A percentile compares a stretch with the other conserved stretches of the same genome.
These are phyloP conservation scores for Edolisoma coerulescens DNA, from an alignment of 2,113 vertebrate species.

Conservation along the genomic window DNA sequence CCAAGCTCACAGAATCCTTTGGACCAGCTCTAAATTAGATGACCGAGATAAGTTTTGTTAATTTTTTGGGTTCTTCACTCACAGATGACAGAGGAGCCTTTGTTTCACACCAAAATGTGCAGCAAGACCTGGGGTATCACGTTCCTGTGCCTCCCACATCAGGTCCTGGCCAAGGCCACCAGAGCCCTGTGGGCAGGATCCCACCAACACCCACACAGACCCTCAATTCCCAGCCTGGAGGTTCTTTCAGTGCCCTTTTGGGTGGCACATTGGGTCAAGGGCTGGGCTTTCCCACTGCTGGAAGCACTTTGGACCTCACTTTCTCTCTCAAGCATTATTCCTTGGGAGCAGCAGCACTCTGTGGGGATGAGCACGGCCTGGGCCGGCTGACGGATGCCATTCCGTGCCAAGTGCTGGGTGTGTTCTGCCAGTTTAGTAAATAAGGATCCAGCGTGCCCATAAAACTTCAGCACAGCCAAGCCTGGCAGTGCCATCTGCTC, in stretches of 20 bases:
- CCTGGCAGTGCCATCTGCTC: conserved; percentile 25
- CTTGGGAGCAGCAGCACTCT: neutral
- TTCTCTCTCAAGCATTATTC: neutral
- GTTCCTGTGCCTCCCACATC: fast-evolving
- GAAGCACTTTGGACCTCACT: neutral
- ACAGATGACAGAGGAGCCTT: neutral
- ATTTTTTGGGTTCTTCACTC: neutral
- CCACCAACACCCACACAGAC: neutral
- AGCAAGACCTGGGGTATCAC: neutral
- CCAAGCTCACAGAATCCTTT: neutral
- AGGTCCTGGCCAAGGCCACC: fast-evolving
- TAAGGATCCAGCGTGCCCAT: neutral
- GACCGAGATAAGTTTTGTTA: neutral
- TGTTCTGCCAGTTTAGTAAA: neutral
- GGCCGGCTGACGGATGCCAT: neutral
- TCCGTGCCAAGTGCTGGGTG: neutral
- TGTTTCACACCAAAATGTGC: neutral
- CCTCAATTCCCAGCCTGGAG: neutral
- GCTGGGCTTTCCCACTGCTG: neutral
- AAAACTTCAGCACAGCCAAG: neutral
- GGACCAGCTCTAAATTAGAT: neutral
- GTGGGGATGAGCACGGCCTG: fast-evolving
- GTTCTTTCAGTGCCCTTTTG: neutral
- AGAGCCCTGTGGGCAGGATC: fast-evolving
- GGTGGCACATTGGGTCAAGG: neutral